Evolutionary conservation across 2,113 vertebrate genomes (phyloP).

Genomic region (Ictalurus punctatus): DNA sequence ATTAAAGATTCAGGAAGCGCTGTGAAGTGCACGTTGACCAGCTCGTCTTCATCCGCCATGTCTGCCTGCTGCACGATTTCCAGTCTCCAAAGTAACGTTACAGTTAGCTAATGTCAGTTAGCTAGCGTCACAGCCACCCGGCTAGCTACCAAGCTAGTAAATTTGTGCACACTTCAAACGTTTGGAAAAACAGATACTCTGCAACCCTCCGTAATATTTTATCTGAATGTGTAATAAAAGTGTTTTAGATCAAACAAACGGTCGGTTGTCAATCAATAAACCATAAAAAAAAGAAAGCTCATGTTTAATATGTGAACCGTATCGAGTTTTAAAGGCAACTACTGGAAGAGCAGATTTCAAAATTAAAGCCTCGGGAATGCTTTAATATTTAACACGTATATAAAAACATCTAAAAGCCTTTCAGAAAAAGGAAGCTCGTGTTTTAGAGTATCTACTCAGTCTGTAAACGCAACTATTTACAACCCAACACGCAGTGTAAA

Average conservation of each 20-base stretch:
- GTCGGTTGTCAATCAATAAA: no score
- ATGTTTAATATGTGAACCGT: not conserved
- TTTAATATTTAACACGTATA: not conserved
- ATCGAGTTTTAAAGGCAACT: not conserved
- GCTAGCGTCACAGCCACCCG: not conserved
- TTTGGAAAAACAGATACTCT: no score
- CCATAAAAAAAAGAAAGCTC: not conserved
- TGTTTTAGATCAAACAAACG: not conserved
- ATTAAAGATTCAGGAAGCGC: constrained; percentile 83
- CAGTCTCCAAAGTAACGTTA: not conserved
- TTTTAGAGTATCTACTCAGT: no score
- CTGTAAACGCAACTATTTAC: not conserved
- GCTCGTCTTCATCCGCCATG: constrained; percentile 67
- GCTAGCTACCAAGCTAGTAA: not conserved
- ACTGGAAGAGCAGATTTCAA: not conserved
- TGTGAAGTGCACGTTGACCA: constrained; percentile 82
- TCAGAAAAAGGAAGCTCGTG: not conserved
- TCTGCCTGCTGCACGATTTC: constrained; percentile 60
- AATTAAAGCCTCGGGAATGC: constrained; percentile 10
- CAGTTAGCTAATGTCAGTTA: not conserved
- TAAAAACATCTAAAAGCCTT: not conserved
- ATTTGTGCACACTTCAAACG: not conserved
- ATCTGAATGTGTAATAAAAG: not conserved
- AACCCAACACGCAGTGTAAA: not conserved
- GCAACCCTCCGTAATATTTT: not conserved